Evolutionary conservation across 2,113 vertebrate species (phyloP).

Genomic region (Platanista minor): DNA sequence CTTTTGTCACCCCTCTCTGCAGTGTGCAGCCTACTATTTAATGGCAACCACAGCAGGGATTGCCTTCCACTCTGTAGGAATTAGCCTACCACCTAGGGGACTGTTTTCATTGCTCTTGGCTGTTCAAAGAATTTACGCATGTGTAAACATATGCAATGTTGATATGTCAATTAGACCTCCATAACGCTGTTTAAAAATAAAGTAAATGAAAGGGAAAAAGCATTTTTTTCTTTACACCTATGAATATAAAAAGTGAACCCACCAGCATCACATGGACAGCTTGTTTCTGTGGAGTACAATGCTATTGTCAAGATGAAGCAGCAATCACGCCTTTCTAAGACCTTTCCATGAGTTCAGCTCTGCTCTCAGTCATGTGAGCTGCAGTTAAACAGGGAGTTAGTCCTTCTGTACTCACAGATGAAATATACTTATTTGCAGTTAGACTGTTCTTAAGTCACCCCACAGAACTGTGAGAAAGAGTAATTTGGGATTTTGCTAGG

Average conservation of each 20-base stretch:
- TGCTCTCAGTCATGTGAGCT: neutral
- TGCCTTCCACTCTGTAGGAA: neutral
- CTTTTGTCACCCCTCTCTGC: neutral
- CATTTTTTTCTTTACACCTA: neutral
- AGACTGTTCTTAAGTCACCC: neutral
- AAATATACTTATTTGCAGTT: neutral
- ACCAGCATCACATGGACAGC: no score
- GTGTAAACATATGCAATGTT: neutral
- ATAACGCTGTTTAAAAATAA: neutral
- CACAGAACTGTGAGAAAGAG: neutral
- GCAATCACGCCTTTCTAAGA: neutral
- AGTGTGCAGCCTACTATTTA: neutral
- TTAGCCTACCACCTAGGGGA: neutral
- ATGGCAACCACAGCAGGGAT: rapidly evolving
- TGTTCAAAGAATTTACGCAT: neutral
- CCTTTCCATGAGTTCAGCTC: neutral
- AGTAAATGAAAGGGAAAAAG: neutral
- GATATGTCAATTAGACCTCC: neutral
- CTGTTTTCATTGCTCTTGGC: neutral
- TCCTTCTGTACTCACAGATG: neutral
- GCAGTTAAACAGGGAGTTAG: rapidly evolving
- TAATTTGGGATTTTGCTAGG: neutral
- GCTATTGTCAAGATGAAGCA: neutral
- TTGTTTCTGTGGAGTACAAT: neutral
- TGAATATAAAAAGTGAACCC: no score